These are phyloP conservation scores for Clusia tigrina DNA, from an alignment of 2,888 invertebrate genomes.

Conservation along the genomic window DNA sequence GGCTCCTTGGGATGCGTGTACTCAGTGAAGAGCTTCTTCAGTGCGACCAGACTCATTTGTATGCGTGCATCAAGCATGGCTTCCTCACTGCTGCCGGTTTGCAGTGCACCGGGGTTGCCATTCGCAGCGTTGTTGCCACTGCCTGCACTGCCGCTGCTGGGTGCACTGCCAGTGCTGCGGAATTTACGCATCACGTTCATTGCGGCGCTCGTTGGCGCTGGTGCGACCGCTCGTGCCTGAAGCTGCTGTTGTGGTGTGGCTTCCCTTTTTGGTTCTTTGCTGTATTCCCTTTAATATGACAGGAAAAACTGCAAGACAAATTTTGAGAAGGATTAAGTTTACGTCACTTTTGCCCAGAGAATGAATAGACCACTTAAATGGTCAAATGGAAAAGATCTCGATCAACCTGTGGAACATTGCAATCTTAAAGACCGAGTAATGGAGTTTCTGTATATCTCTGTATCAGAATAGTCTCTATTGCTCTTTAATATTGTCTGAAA, in stretches of 20 bases:
- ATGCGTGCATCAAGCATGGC: constrained; percentile 73
- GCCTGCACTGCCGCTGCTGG: constrained; percentile 65
- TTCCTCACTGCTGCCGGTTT: constrained; percentile 31
- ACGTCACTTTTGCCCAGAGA: no score
- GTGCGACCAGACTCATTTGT: constrained; percentile 92
- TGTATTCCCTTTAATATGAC: neutral
- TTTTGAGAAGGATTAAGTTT: no score
- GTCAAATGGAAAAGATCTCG: no score
- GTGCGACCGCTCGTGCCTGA: neutral
- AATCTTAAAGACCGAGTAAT: no score
- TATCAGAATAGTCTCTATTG: no score
- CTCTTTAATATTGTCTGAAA: no score
- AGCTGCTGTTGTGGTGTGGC: neutral
- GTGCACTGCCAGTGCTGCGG: constrained; percentile 65
- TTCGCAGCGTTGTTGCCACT: constrained; percentile 66
- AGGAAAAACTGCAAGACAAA: neutral
- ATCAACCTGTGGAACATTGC: no score
- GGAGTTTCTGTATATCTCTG: no score
- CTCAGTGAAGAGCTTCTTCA: constrained; percentile 95
- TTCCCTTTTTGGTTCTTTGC: neutral
- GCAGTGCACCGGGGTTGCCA: constrained; percentile 66
- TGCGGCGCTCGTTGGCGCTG: constrained; percentile 8
- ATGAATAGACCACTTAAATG: no score
- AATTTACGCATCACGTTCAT: constrained; percentile 96
- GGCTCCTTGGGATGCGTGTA: constrained; percentile 89